These are phyloP conservation scores for Rostratula benghalensis DNA, from an alignment of 2,113 vertebrate genomes.

Conservation along the genomic window DNA sequence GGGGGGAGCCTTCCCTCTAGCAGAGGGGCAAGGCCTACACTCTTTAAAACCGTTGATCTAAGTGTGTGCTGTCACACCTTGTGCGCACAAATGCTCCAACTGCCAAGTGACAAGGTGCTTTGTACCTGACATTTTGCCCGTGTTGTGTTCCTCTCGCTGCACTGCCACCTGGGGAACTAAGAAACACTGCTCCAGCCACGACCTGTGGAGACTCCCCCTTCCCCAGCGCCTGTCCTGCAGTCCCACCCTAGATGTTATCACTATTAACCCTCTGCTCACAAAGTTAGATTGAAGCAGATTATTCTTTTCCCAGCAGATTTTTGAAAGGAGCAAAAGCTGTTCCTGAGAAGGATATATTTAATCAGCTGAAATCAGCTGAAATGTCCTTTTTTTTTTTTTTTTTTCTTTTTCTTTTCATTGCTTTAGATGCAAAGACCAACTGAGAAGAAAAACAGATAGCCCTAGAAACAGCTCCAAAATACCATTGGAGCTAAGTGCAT, in stretches of 20 bases:
- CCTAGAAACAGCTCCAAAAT: background rate
- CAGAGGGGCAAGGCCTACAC: rapidly evolving
- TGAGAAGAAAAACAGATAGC: background rate
- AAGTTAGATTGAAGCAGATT: background rate
- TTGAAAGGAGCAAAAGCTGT: background rate
- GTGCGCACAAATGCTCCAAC: background rate
- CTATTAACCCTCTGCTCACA: background rate
- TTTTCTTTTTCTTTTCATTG: background rate
- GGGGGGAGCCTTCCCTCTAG: background rate
- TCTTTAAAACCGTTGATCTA: background rate
- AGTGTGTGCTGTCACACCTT: rapidly evolving
- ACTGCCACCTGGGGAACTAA: background rate
- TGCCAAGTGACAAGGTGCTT: background rate
- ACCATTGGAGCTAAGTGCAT: background rate
- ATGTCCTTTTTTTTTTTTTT: background rate
- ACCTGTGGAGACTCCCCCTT: background rate
- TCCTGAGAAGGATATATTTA: background rate
- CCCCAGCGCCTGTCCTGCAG: background rate
- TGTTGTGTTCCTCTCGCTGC: rapidly evolving
- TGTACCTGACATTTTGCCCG: background rate
- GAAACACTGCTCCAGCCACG: rapidly evolving
- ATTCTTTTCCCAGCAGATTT: background rate
- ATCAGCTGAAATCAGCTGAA: background rate
- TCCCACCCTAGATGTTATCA: rapidly evolving
- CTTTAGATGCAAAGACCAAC: background rate